Percentiles rank a stretch among this genome's conserved stretches.
phyloP scores from a whole-genome alignment of 2,113 vertebrate species.

The Lynx canadensis region DNA sequence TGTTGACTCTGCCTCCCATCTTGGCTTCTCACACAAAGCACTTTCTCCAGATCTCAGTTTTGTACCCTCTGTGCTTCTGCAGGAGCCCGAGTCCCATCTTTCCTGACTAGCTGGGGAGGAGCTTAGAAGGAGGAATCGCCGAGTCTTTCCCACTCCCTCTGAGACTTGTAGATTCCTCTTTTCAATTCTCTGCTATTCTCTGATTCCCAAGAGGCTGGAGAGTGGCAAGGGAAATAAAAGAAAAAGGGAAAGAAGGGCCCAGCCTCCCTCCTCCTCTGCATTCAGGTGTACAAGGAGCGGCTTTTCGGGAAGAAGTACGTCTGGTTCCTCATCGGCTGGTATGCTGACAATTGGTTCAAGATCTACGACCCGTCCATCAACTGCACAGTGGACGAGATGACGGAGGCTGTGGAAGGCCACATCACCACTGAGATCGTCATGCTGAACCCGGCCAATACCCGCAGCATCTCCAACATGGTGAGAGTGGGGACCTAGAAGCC shows the following conservation, averaged over 20 bases:
- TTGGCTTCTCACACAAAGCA: background rate
- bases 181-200: background rate
- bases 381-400: constrained; percentile 97
- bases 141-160: background rate
- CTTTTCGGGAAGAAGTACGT: constrained; percentile 97
- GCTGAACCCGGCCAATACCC: constrained; percentile 95
- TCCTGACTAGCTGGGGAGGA: background rate
- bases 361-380: constrained; percentile 96
- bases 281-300: constrained; percentile 97
- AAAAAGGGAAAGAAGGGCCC: background rate
- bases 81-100: background rate
- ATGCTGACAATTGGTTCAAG: constrained; percentile 98
- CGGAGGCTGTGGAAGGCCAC: constrained; percentile 95
- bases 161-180: background rate
- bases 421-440: constrained; percentile 98
- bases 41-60: background rate
- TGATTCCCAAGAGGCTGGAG: background rate
- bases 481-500: background rate
- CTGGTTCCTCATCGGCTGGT: constrained; percentile 99
- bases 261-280: background rate
- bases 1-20: background rate
- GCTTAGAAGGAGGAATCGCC: background rate
- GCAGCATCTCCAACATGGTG: constrained; percentile 97
- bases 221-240: background rate
- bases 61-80: background rate